A percentile compares a stretch with the other conserved stretches of the same genome.
These are phyloP conservation scores for Syngnathus typhle DNA, from an alignment of 2,113 vertebrate species.

Conservation along the genomic window DNA sequence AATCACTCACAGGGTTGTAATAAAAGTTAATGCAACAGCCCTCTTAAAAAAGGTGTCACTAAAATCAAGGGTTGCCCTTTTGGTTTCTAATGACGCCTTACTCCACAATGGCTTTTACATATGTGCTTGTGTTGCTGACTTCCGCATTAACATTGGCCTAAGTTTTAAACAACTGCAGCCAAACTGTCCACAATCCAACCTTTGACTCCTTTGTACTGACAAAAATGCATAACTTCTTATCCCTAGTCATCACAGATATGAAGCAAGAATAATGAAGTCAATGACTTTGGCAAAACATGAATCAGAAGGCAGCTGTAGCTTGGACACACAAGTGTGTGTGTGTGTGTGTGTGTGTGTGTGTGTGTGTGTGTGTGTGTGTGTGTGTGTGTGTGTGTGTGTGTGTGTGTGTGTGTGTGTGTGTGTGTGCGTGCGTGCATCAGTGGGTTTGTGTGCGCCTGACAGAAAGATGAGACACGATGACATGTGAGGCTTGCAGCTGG, in stretches of 20 bases:
- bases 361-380: conserved; percentile 28
- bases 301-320: conserved; percentile 51
- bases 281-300: conserved; percentile 63
- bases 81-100: conserved; percentile 45
- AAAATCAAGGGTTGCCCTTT: conserved; percentile 46
- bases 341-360: conserved; percentile 23
- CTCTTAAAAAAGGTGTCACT: conserved; percentile 59
- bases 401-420: conserved; percentile 29
- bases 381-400: conserved; percentile 29
- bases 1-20: conserved; percentile 26
- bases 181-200: conserved; percentile 29
- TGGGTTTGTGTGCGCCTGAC: not conserved
- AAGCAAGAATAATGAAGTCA: conserved; percentile 64
- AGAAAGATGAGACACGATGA: conserved; percentile 42
- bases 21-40: conserved; percentile 48
- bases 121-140: conserved; percentile 46
- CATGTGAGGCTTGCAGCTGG: conserved; percentile 56
- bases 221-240: conserved; percentile 52
- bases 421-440: conserved; percentile 16
- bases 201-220: conserved; percentile 39
- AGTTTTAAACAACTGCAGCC: conserved; percentile 37
- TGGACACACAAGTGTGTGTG: conserved; percentile 24
- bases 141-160: conserved; percentile 42
- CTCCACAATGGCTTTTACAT: conserved; percentile 59
- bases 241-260: conserved; percentile 51